phyloP scores from a whole-genome alignment of 2,113 vertebrate species.

The Cochlearius cochlearius region DNA sequence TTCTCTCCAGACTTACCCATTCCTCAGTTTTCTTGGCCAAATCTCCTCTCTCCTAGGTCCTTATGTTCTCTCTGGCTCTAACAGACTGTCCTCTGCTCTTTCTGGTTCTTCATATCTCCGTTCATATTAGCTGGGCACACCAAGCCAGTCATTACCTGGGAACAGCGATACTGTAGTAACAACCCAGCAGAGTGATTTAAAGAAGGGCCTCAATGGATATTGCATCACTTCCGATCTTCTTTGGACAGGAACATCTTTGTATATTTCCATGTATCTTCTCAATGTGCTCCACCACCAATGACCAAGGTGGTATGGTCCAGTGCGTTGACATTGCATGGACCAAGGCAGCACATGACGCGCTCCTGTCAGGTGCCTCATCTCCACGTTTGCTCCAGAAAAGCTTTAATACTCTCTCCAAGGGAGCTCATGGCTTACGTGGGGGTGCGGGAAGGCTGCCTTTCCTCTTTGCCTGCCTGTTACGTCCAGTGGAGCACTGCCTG shows the following conservation, averaged over 20 bases:
- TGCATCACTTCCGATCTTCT: neutral
- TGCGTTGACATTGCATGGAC: too few relatives aligned
- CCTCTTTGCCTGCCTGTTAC: fast-evolving
- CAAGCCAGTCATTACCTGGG: neutral
- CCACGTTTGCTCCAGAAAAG: neutral
- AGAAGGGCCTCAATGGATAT: neutral
- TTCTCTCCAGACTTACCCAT: neutral
- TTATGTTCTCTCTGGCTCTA: neutral
- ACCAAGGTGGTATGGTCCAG: neutral
- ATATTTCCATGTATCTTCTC: neutral
- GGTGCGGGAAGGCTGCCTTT: neutral
- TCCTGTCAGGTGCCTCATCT: neutral
- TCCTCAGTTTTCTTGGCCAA: neutral
- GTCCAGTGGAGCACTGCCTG: neutral
- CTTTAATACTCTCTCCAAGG: neutral
- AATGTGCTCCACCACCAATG: neutral
- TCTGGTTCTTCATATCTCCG: neutral
- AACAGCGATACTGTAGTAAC: neutral
- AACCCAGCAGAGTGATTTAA: neutral
- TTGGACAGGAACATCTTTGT: neutral
- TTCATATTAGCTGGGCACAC: neutral
- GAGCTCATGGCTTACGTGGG: fast-evolving
- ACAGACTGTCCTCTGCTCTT: neutral
- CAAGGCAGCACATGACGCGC: fast-evolving
- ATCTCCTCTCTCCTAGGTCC: neutral